Conservation (phyloP, 2,797 vertebrate genomes). For the Eutrigla gurnardus region DNA sequence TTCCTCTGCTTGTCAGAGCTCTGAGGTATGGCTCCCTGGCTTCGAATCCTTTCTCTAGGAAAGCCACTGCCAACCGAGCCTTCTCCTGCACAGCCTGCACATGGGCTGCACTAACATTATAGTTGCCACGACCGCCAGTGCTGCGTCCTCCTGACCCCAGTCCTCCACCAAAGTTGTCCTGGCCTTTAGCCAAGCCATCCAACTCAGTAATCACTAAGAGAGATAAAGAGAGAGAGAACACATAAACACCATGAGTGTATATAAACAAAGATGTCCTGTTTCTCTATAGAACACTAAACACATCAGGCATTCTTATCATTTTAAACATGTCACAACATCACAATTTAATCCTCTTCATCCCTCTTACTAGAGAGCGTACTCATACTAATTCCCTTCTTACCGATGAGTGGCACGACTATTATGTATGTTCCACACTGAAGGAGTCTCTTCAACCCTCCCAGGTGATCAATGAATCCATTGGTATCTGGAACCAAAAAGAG, state of each 20-base stretch:
- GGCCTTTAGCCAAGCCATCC: constrained; percentile 96
- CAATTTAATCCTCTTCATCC: not conserved
- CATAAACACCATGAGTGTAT: constrained; percentile 26
- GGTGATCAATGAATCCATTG: constrained; percentile 98
- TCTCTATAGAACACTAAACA: not conserved
- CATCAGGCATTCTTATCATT: not conserved
- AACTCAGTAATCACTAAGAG: constrained; percentile 95
- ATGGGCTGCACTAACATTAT: constrained; percentile 82
- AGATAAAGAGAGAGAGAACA: constrained; percentile 30
- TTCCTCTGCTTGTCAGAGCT: constrained; percentile 96
- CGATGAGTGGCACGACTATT: constrained; percentile 96
- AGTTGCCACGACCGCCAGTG: constrained; percentile 59
- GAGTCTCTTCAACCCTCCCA: constrained; percentile 88
- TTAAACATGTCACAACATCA: constrained; percentile 6
- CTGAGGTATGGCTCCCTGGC: constrained; percentile 90
- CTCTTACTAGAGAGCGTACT: not conserved
- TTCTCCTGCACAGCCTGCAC: constrained; percentile 93
- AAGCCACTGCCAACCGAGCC: constrained; percentile 91
- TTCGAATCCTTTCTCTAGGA: constrained; percentile 93
- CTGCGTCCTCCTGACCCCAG: constrained; percentile 57
- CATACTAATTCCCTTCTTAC: constrained; percentile 81
- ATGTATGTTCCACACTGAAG: constrained; percentile 92
- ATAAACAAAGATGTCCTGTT: not conserved
- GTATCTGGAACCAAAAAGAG: constrained; percentile 97
- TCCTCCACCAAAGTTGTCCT: constrained; percentile 83